Base-by-base conservation (phyloP, 2,113 vertebrate genomes). In the Microtus oregoni region DNA sequence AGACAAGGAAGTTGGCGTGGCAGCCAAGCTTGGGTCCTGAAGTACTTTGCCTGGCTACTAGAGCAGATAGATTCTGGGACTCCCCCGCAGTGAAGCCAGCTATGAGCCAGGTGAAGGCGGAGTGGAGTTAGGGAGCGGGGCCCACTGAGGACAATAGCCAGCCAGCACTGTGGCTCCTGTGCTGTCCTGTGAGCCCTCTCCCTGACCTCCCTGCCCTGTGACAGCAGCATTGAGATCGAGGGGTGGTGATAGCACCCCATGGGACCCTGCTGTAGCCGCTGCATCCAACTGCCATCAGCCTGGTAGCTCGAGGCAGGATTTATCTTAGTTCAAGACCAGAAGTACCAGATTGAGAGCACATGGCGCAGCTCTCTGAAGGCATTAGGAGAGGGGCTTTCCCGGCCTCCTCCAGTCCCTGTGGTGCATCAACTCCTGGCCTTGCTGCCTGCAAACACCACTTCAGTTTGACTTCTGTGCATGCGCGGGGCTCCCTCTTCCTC, bases 401-500 rank as follows among this genome's bases (percentile, higher is more conserved):
- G 1, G 26, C 32, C 17, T 4, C 52, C 17, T 20, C 30, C 20
- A 5, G 7, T 47, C 58, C 30, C 15, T 14, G 9, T 14, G 47
- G 58, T 3, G 50, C 86, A 2, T 24, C 14, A 22, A 24, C 20
- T 50, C 73, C 47, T 0, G 55, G 28, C 38, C 0, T 6, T 28
- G 47, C 72, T 14, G 24, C 19, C 28, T 41, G 1, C 5, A 30
- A 68, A 70, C 5, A 0, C 0, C 8, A 0, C 35, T 8, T n/a
- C 24, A 58, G 19, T 58, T 58, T 58, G 58, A 58, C 1, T 58
- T 58, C 19, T 2, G 2, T 22, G 1, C 0, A 65, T 47, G 24
- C 4, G 0, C 0, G 3, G 3, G 1, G 14, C 55, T 55, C 15
- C 55, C 10, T 10, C 44, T 28, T 32, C n/a, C n/a, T n/a, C n/a